Percentiles rank a stretch among this genome's conserved stretches.
phyloP scores from a whole-genome alignment of 2,797 vertebrate genomes.

The Sciurus carolinensis region DNA sequence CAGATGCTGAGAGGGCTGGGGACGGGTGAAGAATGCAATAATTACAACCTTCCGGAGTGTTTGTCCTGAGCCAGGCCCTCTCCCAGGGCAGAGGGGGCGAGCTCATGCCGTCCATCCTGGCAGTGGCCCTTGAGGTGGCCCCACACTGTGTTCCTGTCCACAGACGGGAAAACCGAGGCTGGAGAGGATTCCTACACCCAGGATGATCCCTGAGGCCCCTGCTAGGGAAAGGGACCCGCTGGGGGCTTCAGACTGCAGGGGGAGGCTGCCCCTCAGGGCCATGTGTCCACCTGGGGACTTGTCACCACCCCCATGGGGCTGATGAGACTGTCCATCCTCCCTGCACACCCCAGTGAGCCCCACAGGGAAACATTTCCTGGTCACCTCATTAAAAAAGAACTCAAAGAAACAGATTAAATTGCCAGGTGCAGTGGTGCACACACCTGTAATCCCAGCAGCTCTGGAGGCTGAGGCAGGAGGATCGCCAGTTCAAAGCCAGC shows the following conservation, averaged over 20 bases:
- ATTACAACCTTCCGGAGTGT: fast-evolving
- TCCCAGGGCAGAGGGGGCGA: fast-evolving
- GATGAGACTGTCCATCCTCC: not conserved
- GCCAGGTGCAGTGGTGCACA: too few relatives aligned
- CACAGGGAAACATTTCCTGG: not conserved
- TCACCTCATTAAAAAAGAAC: not conserved
- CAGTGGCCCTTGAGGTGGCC: too few relatives aligned
- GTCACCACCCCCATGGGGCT: too few relatives aligned
- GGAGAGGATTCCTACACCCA: too few relatives aligned
- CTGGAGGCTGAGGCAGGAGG: not conserved
- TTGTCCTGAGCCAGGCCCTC: fast-evolving
- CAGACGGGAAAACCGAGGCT: not conserved
- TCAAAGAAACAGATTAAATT: not conserved
- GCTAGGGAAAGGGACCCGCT: not conserved
- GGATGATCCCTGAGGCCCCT: not conserved
- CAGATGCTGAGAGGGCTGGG: not conserved
- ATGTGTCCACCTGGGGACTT: not conserved
- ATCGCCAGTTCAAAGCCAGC: too few relatives aligned
- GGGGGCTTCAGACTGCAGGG: fast-evolving
- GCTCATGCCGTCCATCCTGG: too few relatives aligned
- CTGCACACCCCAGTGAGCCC: fast-evolving
- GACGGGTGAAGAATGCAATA: not conserved
- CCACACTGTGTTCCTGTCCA: too few relatives aligned
- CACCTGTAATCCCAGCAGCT: not conserved
- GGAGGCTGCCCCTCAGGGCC: not conserved